Conservation (phyloP, 1,140 invertebrate genomes). For the Sitobion miscanthi region DNA sequence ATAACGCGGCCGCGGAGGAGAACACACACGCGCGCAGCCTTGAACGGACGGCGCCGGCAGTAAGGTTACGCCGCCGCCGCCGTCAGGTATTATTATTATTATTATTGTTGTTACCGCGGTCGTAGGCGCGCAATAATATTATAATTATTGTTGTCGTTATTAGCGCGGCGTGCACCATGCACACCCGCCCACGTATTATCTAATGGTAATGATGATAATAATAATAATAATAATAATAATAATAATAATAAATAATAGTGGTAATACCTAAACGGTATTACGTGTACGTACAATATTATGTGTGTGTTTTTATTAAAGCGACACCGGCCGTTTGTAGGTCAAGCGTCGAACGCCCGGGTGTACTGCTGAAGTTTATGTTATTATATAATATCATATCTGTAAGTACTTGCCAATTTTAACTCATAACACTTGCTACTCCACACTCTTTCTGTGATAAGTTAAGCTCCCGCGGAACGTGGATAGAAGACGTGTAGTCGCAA, state of each 20-base stretch:
- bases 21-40: conserved; percentile 14
- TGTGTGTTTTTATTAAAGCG: neutral
- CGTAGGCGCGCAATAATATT: neutral
- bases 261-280: neutral
- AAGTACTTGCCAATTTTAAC: too few relatives aligned
- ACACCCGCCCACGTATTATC: neutral
- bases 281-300: neutral
- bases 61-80: conserved; percentile 4
- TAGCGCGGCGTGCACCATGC: neutral
- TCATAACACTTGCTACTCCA: too few relatives aligned
- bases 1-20: conserved; percentile 12
- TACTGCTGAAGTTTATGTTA: neutral
- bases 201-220: neutral
- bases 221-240: neutral
- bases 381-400: too few relatives aligned
- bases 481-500: too few relatives aligned
- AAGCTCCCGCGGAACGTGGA: too few relatives aligned
- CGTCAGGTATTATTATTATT: neutral
- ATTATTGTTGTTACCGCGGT: neutral
- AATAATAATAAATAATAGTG: neutral
- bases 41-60: conserved; percentile 5
- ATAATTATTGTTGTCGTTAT: neutral
- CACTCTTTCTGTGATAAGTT: too few relatives aligned
- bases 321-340: neutral
- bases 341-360: neutral